Conservation (phyloP, 2,888 invertebrate species). For the Seladonia tumulorum region DNA sequence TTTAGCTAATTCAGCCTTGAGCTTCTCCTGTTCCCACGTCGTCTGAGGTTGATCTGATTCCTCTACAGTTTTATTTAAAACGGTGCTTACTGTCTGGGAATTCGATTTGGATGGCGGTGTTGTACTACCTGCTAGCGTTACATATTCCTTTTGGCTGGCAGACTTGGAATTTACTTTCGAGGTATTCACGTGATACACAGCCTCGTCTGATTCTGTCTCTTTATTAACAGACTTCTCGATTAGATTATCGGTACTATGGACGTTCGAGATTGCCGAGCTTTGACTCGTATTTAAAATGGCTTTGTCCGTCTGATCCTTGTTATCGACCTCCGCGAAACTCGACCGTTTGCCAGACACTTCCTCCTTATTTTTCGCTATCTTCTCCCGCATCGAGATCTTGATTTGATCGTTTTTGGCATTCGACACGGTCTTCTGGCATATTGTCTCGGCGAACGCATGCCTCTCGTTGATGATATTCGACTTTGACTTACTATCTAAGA, state of each 20-base stretch:
- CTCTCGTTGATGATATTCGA: constrained; percentile 68
- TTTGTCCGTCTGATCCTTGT: constrained; percentile 71
- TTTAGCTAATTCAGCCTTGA: constrained; percentile 80
- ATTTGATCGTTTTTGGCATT: constrained; percentile 82
- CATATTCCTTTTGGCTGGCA: constrained; percentile 54
- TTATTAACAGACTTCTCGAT: constrained; percentile 59
- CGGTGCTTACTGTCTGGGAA: constrained; percentile 50
- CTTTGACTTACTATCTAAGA: constrained; percentile 69
- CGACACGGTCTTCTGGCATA: constrained; percentile 75
- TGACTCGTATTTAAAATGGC: constrained; percentile 64
- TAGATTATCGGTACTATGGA: constrained; percentile 63
- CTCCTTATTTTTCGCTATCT: constrained; percentile 77
- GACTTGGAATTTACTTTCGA: constrained; percentile 46
- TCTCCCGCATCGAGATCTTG: constrained; percentile 77
- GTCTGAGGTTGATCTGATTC: constrained; percentile 73
- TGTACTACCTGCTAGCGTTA: constrained; percentile 49
- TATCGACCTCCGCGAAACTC: constrained; percentile 76
- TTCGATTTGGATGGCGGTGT: constrained; percentile 30
- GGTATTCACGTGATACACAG: constrained; percentile 37
- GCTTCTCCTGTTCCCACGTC: constrained; percentile 82
- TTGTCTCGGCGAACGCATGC: constrained; percentile 62
- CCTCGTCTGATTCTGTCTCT: constrained; percentile 61
- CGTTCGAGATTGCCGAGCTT: constrained; percentile 50
- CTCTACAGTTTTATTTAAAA: constrained; percentile 47
- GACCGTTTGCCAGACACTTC: constrained; percentile 78